phyloP scores from a whole-genome alignment of 1,140 invertebrate genomes.

The Manduca sexta region DNA sequence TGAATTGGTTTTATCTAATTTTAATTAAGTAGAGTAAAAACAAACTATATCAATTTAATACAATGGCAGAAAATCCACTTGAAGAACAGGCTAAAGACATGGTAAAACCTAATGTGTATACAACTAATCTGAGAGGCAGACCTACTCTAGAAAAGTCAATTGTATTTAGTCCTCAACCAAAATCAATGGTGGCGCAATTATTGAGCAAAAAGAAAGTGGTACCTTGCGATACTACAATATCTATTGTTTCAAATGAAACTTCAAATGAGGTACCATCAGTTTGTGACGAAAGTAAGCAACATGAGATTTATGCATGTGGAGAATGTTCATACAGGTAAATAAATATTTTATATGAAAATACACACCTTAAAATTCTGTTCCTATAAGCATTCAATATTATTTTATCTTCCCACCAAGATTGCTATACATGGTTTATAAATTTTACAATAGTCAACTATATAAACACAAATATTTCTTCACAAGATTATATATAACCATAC shows the following conservation, averaged over 20 bases:
- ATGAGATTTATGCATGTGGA: slow-evolving; percentile 4
- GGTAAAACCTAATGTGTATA: neutral
- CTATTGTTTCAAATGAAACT: neutral
- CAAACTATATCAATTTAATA: too few species aligned
- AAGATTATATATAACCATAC: too few species aligned
- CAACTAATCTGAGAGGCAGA: slow-evolving; percentile 37
- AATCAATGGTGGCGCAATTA: slow-evolving; percentile 43
- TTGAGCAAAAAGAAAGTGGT: slow-evolving; percentile 15
- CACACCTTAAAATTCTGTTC: neutral
- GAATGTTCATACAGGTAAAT: slow-evolving; percentile 13
- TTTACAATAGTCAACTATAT: too few species aligned
- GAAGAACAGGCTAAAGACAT: neutral
- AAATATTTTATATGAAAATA: slow-evolving; percentile 3
- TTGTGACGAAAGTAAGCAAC: neutral
- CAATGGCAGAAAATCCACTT: slow-evolving; percentile 2
- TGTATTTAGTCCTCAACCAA: slow-evolving; percentile 42
- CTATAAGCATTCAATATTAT: too few species aligned
- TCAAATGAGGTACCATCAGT: neutral
- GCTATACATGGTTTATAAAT: too few species aligned
- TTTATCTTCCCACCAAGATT: too few species aligned
- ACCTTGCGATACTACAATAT: slow-evolving; percentile 1
- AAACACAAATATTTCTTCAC: too few species aligned
- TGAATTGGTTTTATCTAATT: too few species aligned
- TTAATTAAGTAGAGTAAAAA: too few species aligned
- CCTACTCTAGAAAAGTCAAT: slow-evolving; percentile 33